Base-by-base conservation (phyloP, 2,888 invertebrate genomes). In the Chrysomela aeneicollis region DNA sequence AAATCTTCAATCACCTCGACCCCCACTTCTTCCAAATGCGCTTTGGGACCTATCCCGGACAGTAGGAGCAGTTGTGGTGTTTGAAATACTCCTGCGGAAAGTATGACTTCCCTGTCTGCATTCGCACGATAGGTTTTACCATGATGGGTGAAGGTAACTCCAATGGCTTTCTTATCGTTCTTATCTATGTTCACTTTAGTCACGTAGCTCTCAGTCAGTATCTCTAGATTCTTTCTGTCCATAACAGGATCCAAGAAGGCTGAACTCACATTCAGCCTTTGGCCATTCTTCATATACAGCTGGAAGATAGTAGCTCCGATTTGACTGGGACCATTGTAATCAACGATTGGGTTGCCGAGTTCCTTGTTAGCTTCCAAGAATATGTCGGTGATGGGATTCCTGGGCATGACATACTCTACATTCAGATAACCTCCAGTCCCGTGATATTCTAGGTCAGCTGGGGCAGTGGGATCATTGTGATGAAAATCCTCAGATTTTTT, bases 21-120 rank as follows among this genome's bases (percentile, higher is more conserved):
- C 1, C 85, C 85, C 8, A 88, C 75, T 26, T 87, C 82, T 5
- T 79, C 73, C 3, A 92, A 82, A 75, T 91, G 87, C 0, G 86
- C 82, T 17, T 78, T 81, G 0, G 91, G 91, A 0, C 92, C 92
- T 30, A 94, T 84, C 10, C 94, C 94, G 0, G 94, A 93, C 12
- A 94, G 80, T 90, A 94, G 89, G 52, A 95, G 81, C 8, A 95
- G 80, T 78, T 94, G 94, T 0, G 95, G 92, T 0, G 93, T 91
- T 66, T 91, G 92, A 21, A 94, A 88, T 0, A 90, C 84, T 6
- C 95, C 94, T 0, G 92, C 92, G 9, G 90, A 87, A 15, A 94
- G 81, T 57, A 94, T 87, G 0, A 94, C 87, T 81, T 92, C 94
- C 69, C 89, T 91, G 4, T 84, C 85, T 3, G 92, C 92, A 3